Conservation (phyloP, 2,797 vertebrate species). For the Lepilemur ruficaudatus region DNA sequence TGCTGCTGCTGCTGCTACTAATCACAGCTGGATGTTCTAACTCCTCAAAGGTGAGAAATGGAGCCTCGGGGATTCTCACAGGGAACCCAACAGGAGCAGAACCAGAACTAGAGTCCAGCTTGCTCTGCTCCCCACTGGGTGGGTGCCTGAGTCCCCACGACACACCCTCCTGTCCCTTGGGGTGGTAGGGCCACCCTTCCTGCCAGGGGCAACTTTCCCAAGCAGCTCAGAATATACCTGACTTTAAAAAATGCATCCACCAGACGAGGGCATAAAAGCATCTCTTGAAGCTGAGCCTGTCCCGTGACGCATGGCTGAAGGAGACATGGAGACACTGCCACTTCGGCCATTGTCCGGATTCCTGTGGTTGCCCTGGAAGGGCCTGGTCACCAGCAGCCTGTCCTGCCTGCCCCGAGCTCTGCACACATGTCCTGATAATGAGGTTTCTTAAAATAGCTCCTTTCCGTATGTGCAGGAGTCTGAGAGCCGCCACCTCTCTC, state of each 20-base stretch:
- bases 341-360: slow-evolving; percentile 42
- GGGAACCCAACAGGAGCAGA: not conserved
- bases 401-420: not conserved
- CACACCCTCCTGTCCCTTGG: not conserved
- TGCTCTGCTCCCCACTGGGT: not conserved
- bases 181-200: not conserved
- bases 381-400: not conserved
- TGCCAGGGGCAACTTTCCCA: not conserved
- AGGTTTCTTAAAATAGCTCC: slow-evolving; percentile 58
- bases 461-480: not conserved
- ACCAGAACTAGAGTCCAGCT: not conserved
- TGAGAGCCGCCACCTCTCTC: not conserved
- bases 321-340: slow-evolving; percentile 56
- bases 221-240: not conserved
- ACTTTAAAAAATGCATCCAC: not conserved
- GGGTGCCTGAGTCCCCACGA: not conserved
- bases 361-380: not conserved
- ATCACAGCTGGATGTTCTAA: not conserved
- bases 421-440: not conserved
- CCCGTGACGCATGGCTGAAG: slow-evolving; percentile 30
- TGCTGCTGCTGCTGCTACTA: not conserved
- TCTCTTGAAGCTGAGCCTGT: not conserved
- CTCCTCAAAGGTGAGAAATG: not conserved
- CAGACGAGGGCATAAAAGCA: not conserved
- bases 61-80: not conserved